These are phyloP conservation scores for Papilio gigon DNA, from an alignment of 2,888 invertebrate genomes.

Conservation along the genomic window DNA sequence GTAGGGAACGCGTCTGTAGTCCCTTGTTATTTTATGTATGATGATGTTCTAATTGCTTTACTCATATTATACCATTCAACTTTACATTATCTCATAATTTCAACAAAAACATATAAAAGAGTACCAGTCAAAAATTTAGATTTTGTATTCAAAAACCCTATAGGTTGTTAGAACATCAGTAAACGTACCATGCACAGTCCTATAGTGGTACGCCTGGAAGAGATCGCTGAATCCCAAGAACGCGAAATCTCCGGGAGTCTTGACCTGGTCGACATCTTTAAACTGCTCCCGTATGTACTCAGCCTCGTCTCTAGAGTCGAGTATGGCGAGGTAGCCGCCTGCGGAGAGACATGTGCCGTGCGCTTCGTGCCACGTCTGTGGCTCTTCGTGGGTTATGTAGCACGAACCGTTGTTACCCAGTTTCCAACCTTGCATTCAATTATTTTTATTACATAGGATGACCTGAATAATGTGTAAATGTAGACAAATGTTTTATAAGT, in stretches of 20 bases:
- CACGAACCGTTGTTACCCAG: slow-evolving; percentile 53
- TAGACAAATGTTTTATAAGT: not conserved
- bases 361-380: slow-evolving; percentile 58
- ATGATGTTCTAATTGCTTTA: too few species aligned
- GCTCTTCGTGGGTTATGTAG: slow-evolving; percentile 56
- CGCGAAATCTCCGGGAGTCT: slow-evolving; percentile 55
- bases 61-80: not conserved
- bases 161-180: not conserved
- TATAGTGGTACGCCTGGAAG: slow-evolving; percentile 56
- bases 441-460: not conserved
- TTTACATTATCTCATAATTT: not conserved
- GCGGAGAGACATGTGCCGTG: slow-evolving; percentile 56
- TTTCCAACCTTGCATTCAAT: slow-evolving; percentile 53
- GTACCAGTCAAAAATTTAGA: not conserved
- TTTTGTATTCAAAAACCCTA: not conserved
- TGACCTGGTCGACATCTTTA: slow-evolving; percentile 50
- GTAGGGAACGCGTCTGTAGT: too few species aligned
- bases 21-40: too few species aligned
- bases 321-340: slow-evolving; percentile 57
- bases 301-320: slow-evolving; percentile 52
- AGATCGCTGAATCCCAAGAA: slow-evolving; percentile 60
- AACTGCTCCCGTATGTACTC: slow-evolving; percentile 54
- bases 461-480: too few species aligned
- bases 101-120: not conserved
- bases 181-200: slow-evolving; percentile 57